Conservation (phyloP, 2,113 vertebrate genomes). For the Empidonax alnorum region DNA sequence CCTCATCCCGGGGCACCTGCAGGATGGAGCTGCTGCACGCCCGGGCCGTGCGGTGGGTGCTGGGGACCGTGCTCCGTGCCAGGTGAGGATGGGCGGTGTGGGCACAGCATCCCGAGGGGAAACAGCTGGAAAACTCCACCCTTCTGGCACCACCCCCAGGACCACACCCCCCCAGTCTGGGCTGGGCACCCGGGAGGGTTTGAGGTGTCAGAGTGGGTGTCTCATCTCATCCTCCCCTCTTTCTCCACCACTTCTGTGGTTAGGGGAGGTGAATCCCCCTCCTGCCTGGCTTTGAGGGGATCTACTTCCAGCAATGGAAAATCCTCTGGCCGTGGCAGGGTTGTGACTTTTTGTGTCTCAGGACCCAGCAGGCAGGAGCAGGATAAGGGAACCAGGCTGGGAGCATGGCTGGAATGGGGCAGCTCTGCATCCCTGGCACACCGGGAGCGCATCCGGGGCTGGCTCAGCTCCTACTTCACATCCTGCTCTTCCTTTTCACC, state of each 20-base stretch:
- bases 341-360: neutral
- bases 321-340: neutral
- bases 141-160: neutral
- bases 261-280: neutral
- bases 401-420: neutral
- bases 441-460: accelerated
- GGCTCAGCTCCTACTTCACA: neutral
- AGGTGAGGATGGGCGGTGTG: neutral
- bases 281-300: neutral
- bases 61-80: accelerated
- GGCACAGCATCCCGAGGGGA: neutral
- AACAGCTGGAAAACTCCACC: neutral
- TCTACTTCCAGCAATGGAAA: neutral
- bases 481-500: neutral
- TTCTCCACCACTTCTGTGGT: neutral
- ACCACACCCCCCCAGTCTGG: accelerated
- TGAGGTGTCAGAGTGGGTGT: neutral
- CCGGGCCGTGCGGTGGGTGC: neutral
- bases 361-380: neutral
- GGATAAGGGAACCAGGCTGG: neutral
- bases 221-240: neutral
- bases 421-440: neutral
- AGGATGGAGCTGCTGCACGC: neutral
- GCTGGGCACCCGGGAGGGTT: neutral
- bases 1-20: neutral